These are phyloP conservation scores for Micoletzkya japonica DNA, from an alignment of 2,888 invertebrate species.

Conservation along the genomic window DNA sequence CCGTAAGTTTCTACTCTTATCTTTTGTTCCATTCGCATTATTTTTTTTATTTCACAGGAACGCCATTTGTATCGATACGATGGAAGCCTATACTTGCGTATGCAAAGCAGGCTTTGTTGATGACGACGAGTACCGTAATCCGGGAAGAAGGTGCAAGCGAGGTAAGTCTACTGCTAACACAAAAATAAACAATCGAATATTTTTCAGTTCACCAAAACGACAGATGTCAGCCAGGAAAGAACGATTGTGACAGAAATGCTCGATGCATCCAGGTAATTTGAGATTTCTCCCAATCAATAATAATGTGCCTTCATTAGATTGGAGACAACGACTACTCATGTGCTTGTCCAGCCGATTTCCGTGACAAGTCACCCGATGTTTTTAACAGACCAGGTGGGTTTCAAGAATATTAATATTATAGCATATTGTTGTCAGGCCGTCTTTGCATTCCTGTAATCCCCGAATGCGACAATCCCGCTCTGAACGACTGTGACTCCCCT, in stretches of 20 bases:
- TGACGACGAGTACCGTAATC: slow-evolving; percentile 61
- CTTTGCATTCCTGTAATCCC: slow-evolving; percentile 52
- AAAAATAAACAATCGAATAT: neutral
- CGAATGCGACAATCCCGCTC: slow-evolving; percentile 57
- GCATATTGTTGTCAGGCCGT: slow-evolving; percentile 40
- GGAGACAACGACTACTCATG: slow-evolving; percentile 59
- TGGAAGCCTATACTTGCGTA: slow-evolving; percentile 54
- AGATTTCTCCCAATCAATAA: slow-evolving; percentile 9
- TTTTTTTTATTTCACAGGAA: slow-evolving; percentile 30
- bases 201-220: slow-evolving; percentile 52
- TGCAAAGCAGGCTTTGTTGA: slow-evolving; percentile 60
- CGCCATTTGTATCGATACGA: slow-evolving; percentile 62
- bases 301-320: slow-evolving; percentile 8
- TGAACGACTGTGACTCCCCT: slow-evolving; percentile 59
- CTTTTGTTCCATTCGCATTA: neutral
- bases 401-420: neutral
- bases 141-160: slow-evolving; percentile 60
- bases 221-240: slow-evolving; percentile 54
- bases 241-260: slow-evolving; percentile 63
- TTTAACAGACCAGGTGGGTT: slow-evolving; percentile 23
- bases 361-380: slow-evolving; percentile 48
- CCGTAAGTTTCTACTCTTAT: slow-evolving; percentile 11
- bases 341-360: slow-evolving; percentile 54
- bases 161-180: slow-evolving; percentile 25
- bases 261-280: slow-evolving; percentile 51